Percentiles rank a stretch among this genome's conserved stretches.
Conservation (phyloP, 2,797 vertebrate species). For the Tapirus indicus region DNA sequence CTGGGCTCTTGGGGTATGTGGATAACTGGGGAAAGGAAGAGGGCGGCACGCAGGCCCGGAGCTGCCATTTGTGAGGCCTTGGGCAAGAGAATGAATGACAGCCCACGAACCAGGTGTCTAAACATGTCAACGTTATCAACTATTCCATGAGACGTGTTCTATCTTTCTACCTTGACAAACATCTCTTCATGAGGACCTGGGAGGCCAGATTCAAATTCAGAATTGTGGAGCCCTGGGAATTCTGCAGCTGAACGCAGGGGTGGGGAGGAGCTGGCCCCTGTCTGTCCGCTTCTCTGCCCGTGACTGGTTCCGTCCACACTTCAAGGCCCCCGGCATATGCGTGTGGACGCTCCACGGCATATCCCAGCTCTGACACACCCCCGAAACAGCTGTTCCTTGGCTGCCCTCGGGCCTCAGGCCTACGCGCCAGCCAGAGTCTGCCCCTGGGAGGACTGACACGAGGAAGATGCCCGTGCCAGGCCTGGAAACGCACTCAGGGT, state of each 20-base stretch:
- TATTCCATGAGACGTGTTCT: neutral
- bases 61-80: neutral
- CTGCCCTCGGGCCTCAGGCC: neutral
- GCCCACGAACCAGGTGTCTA: neutral
- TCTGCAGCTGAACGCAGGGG: neutral
- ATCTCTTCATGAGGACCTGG: neutral
- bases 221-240: neutral
- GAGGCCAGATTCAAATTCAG: neutral
- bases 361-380: neutral
- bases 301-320: neutral
- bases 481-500: neutral
- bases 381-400: neutral
- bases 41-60: neutral
- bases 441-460: neutral
- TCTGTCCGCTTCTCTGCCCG: neutral
- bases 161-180: neutral
- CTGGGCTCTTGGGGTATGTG: neutral
- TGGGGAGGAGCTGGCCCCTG: accelerated
- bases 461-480: neutral
- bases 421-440: neutral
- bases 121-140: neutral
- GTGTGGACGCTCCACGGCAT: accelerated
- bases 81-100: neutral
- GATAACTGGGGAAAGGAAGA: neutral
- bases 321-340: neutral